phyloP scores from a whole-genome alignment of 2,888 invertebrate genomes.

The Patella caerulea region DNA sequence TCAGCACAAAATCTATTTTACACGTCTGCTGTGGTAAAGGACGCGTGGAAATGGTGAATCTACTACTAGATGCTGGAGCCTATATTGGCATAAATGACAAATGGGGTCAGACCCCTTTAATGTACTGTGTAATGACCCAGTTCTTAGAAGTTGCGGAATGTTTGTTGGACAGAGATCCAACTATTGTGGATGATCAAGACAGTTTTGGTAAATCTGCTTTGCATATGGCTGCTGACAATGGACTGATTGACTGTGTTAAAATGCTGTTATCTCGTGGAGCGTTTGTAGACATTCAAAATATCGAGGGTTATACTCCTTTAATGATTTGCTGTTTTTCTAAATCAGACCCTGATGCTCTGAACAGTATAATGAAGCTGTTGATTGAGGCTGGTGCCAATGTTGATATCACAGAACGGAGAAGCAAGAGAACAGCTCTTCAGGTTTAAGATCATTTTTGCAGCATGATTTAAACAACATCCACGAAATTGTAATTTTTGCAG shows the following conservation, averaged over 20 bases:
- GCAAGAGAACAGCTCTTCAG: slow-evolving; percentile 53
- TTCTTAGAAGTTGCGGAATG: slow-evolving; percentile 53
- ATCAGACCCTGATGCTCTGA: slow-evolving; percentile 29
- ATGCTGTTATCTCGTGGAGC: slow-evolving; percentile 46
- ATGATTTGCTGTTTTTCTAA: slow-evolving; percentile 42
- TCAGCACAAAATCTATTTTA: slow-evolving; percentile 58
- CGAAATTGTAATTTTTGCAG: too few relatives aligned
- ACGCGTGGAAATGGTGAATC: slow-evolving; percentile 50
- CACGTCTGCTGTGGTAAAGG: slow-evolving; percentile 66
- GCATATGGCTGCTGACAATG: slow-evolving; percentile 50
- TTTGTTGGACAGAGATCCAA: slow-evolving; percentile 37
- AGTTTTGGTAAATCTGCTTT: slow-evolving; percentile 49
- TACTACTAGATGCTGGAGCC: slow-evolving; percentile 55
- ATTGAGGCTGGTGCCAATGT: slow-evolving; percentile 44
- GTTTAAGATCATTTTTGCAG: slow-evolving; percentile 28
- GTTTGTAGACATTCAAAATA: slow-evolving; percentile 42
- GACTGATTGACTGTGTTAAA: slow-evolving; percentile 41
- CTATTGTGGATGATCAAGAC: slow-evolving; percentile 41
- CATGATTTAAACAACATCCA: too few relatives aligned
- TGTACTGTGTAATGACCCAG: slow-evolving; percentile 53
- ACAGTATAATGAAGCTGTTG: slow-evolving; percentile 38
- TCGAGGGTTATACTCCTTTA: slow-evolving; percentile 48
- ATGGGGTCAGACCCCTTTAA: slow-evolving; percentile 65
- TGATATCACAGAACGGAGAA: slow-evolving; percentile 41
- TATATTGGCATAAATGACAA: slow-evolving; percentile 52